phyloP scores from a whole-genome alignment of 2,797 vertebrate species.

The Pipistrellus pipistrellus region DNA sequence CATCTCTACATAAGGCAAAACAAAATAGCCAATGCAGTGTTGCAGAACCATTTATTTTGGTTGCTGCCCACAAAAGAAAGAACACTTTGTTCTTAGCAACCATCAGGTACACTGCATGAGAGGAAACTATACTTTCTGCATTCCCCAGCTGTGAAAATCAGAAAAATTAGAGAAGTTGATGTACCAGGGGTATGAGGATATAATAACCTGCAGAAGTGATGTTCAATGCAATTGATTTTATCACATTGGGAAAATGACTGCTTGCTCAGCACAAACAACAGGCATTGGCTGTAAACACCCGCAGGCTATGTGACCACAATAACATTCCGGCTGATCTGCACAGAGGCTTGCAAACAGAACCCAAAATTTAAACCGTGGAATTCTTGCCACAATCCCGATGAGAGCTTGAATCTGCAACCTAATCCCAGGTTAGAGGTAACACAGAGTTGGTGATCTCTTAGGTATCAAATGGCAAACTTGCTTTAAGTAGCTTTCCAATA shows the following conservation, averaged over 20 bases:
- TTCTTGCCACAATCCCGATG: not conserved
- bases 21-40: not conserved
- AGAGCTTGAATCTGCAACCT: not conserved
- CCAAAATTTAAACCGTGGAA: slow-evolving; percentile 40
- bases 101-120: not conserved
- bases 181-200: not conserved
- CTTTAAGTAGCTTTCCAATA: not conserved
- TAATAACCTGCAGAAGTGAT: not conserved
- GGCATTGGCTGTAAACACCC: not conserved
- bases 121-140: not conserved
- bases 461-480: not conserved
- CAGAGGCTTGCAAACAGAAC: slow-evolving; percentile 42
- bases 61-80: not conserved
- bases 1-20: not conserved
- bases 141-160: not conserved
- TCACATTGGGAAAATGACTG: not conserved
- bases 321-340: slow-evolving; percentile 61
- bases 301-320: not conserved
- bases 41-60: not conserved
- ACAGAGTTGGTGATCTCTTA: not conserved
- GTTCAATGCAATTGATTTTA: not conserved
- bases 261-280: not conserved
- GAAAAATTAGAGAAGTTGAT: not conserved
- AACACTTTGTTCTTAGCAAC: not conserved
- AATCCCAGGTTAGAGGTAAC: not conserved